Evolutionary conservation across 2,888 invertebrate species (phyloP).

Genomic region (Cerceris ruficornis): DNA sequence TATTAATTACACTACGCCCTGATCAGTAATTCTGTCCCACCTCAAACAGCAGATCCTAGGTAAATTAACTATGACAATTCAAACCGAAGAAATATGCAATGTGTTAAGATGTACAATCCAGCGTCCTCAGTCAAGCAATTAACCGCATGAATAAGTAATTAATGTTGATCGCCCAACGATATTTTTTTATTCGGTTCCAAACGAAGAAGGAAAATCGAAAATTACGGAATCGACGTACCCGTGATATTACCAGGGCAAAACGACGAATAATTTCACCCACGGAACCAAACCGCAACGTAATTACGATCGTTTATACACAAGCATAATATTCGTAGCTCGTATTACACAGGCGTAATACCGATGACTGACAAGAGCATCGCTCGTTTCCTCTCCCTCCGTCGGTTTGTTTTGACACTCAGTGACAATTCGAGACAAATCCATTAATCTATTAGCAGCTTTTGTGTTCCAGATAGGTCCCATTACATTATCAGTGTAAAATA

Average conservation of each 20-base stretch:
- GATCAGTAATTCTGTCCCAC: too few relatives aligned
- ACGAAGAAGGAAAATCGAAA: too few relatives aligned
- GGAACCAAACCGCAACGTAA: constrained; percentile 1
- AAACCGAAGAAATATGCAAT: too few relatives aligned
- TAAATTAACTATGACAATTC: too few relatives aligned
- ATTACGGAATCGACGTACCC: too few relatives aligned
- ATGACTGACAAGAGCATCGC: not conserved
- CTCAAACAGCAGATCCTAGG: too few relatives aligned
- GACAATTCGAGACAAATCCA: constrained; percentile 76
- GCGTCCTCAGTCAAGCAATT: too few relatives aligned
- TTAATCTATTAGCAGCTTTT: constrained; percentile 79
- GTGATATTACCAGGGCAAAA: constrained; percentile 1
- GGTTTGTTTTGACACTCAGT: constrained; percentile 74
- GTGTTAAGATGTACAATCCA: too few relatives aligned
- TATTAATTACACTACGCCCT: too few relatives aligned
- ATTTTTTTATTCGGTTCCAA: too few relatives aligned
- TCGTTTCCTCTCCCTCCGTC: constrained; percentile 32
- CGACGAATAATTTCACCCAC: constrained; percentile 25
- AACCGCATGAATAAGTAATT: too few relatives aligned
- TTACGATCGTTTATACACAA: not conserved
- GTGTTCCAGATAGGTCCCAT: constrained; percentile 78
- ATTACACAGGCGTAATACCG: not conserved
- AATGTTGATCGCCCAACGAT: too few relatives aligned
- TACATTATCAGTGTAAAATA: constrained; percentile 79
- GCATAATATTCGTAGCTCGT: not conserved